phyloP scores from a whole-genome alignment of 2,888 invertebrate genomes.

The Cephus spinipes region DNA sequence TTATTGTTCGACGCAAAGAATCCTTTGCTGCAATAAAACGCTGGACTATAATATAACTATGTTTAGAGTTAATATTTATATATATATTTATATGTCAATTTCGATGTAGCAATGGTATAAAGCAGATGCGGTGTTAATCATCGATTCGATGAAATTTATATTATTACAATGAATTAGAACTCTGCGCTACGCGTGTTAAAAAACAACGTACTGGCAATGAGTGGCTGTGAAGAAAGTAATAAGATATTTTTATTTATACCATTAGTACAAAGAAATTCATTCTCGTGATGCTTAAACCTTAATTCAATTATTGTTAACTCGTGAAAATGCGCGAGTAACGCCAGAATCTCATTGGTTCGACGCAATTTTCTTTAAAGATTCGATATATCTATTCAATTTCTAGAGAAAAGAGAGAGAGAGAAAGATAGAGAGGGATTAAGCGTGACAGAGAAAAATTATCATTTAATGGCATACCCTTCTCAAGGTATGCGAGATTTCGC shows the following conservation, averaged over 20 bases:
- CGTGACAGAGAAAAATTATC: neutral
- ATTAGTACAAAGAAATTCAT: slow-evolving; percentile 42
- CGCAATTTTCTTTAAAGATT: neutral
- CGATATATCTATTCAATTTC: neutral
- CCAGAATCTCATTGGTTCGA: neutral
- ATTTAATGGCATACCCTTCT: neutral
- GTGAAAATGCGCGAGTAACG: neutral
- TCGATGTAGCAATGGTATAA: slow-evolving; percentile 52
- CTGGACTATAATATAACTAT: slow-evolving; percentile 41
- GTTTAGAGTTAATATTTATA: neutral
- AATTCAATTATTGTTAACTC: slow-evolving; percentile 17
- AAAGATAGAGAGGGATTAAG: neutral
- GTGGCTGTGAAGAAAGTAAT: slow-evolving; percentile 17
- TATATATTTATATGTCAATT: slow-evolving; percentile 24
- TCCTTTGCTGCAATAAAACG: slow-evolving; percentile 43
- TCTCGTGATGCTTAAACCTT: slow-evolving; percentile 19
- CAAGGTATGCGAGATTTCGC: neutral
- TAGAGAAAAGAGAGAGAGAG: neutral
- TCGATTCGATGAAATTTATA: slow-evolving; percentile 34
- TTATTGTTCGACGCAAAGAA: slow-evolving; percentile 10
- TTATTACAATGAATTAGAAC: slow-evolving; percentile 20
- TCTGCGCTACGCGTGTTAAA: slow-evolving; percentile 16
- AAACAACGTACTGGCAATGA: slow-evolving; percentile 17
- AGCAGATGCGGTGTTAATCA: slow-evolving; percentile 19
- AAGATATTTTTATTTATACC: slow-evolving; percentile 36